phyloP scores from a whole-genome alignment of 2,797 vertebrate species.

The Phalanger gymnotis region DNA sequence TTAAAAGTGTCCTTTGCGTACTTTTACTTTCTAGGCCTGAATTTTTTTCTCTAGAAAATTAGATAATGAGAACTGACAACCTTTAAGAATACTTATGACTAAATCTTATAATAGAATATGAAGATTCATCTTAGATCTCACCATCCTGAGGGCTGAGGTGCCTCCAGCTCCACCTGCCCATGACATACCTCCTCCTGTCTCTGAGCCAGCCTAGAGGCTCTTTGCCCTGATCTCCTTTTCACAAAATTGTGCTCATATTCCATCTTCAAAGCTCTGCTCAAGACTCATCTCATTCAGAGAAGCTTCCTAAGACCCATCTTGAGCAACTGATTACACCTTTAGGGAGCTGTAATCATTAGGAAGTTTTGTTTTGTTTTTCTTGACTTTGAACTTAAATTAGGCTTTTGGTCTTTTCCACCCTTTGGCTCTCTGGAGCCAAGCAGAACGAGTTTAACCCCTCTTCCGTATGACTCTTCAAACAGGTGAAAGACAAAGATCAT shows the following conservation, averaged over 20 bases:
- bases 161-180: background rate
- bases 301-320: background rate
- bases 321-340: background rate
- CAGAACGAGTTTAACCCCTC: background rate
- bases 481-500: background rate
- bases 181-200: background rate
- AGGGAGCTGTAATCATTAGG: background rate
- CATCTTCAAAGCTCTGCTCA: background rate
- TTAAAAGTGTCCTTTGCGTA: background rate
- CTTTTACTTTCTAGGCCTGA: no score
- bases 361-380: background rate
- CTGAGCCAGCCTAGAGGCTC: background rate
- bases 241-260: background rate
- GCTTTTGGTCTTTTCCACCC: background rate
- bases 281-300: background rate
- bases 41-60: background rate
- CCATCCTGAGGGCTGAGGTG: background rate
- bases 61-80: background rate
- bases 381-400: background rate
- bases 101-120: background rate
- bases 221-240: background rate
- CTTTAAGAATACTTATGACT: background rate
- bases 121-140: background rate
- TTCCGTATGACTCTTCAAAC: background rate
- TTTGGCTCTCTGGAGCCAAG: background rate